Percentiles rank a stretch among this genome's conserved stretches.
Conservation (phyloP, 2,797 vertebrate species). For the Hipposideros larvatus region DNA sequence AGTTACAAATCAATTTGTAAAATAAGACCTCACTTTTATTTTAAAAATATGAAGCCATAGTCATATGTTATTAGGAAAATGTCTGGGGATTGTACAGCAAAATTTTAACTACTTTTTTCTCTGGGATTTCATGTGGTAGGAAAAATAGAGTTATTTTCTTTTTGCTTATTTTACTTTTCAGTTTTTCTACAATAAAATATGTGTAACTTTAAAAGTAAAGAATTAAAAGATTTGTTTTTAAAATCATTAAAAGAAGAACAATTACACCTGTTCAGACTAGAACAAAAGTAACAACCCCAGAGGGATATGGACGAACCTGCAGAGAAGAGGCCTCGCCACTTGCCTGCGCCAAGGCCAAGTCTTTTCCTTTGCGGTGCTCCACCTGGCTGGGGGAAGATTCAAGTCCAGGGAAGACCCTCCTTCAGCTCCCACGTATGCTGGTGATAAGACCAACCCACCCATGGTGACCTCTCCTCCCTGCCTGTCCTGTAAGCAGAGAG, state of each 20-base stretch:
- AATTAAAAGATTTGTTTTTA: background rate
- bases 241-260: background rate
- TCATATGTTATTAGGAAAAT: background rate
- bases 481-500: background rate
- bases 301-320: background rate
- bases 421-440: background rate
- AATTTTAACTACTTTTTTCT: background rate
- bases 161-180: background rate
- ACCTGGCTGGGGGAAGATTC: background rate
- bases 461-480: background rate
- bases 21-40: slow-evolving; percentile 8
- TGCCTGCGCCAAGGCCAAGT: background rate
- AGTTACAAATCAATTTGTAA: background rate
- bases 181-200: background rate
- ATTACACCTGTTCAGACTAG: background rate
- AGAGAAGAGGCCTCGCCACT: background rate
- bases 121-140: background rate
- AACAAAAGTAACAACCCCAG: background rate
- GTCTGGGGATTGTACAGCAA: background rate
- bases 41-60: background rate
- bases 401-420: background rate
- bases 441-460: background rate
- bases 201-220: background rate
- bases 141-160: background rate
- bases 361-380: background rate